phyloP scores from a whole-genome alignment of 2,113 vertebrate species.

The Antidorcas marsupialis region DNA sequence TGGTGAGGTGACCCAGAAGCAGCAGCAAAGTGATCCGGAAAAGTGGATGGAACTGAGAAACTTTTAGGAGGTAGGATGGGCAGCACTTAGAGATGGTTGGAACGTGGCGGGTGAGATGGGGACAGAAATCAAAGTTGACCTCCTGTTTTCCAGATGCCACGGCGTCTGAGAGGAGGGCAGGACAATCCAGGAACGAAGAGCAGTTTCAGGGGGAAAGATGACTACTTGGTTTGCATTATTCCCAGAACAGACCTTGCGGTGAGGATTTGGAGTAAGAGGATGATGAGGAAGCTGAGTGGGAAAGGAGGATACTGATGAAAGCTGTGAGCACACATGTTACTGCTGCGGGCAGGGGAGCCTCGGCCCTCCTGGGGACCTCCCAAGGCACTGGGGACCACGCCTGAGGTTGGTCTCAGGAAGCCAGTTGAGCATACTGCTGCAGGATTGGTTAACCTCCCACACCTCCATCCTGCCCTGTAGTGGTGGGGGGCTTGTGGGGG shows the following conservation, averaged over 20 bases:
- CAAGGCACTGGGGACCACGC: neutral
- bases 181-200: neutral
- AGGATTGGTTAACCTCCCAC: neutral
- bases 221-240: neutral
- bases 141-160: neutral
- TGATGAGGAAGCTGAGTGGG: neutral
- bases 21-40: neutral
- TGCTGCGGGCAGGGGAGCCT: neutral
- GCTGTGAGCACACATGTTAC: accelerated
- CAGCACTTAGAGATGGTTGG: neutral
- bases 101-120: neutral
- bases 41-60: neutral
- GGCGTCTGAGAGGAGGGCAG: neutral
- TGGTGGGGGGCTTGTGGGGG: neutral
- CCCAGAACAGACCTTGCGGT: neutral
- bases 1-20: neutral
- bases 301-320: neutral
- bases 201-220: neutral
- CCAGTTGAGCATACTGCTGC: neutral
- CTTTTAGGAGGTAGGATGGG: neutral
- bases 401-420: neutral
- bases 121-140: neutral
- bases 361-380: neutral
- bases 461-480: neutral
- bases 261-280: neutral